Conservation (phyloP, 2,888 invertebrate genomes). For the Halictus ligatus region DNA sequence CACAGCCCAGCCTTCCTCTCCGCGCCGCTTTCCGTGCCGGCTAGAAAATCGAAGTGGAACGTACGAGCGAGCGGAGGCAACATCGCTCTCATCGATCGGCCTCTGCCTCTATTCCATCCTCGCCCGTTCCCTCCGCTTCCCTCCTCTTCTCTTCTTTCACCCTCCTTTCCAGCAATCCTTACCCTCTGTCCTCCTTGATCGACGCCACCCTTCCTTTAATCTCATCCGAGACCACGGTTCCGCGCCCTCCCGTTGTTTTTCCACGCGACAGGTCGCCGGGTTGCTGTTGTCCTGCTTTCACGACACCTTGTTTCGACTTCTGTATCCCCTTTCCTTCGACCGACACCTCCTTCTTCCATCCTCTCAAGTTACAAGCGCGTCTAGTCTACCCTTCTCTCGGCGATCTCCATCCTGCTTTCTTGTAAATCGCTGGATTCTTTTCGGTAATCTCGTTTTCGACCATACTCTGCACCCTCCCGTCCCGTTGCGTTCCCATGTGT, state of each 20-base stretch:
- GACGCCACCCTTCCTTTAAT: slow-evolving; percentile 3
- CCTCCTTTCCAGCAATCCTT: slow-evolving; percentile 23
- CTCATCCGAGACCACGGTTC: background rate
- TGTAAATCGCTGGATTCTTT: background rate
- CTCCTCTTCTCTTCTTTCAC: slow-evolving; percentile 28
- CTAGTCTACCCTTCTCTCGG: background rate
- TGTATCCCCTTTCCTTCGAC: background rate
- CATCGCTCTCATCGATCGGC: slow-evolving; percentile 71
- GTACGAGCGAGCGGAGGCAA: slow-evolving; percentile 55
- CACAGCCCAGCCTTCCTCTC: background rate
- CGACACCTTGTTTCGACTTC: background rate
- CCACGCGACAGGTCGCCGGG: background rate
- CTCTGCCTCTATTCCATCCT: slow-evolving; percentile 48
- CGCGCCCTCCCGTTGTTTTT: background rate
- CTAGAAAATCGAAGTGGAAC: slow-evolving; percentile 66
- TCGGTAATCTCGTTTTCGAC: background rate
- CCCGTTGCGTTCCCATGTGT: background rate
- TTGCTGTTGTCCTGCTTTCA: background rate
- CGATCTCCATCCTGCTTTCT: background rate
- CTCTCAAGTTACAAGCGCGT: background rate
- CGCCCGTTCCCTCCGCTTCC: slow-evolving; percentile 13
- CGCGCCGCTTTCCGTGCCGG: slow-evolving; percentile 13
- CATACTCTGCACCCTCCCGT: background rate
- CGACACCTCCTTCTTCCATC: background rate
- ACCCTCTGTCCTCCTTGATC: slow-evolving; percentile 5